A percentile compares a stretch with the other conserved stretches of the same genome.
phyloP scores from a whole-genome alignment of 2,797 vertebrate genomes.

The Bradypus variegatus region DNA sequence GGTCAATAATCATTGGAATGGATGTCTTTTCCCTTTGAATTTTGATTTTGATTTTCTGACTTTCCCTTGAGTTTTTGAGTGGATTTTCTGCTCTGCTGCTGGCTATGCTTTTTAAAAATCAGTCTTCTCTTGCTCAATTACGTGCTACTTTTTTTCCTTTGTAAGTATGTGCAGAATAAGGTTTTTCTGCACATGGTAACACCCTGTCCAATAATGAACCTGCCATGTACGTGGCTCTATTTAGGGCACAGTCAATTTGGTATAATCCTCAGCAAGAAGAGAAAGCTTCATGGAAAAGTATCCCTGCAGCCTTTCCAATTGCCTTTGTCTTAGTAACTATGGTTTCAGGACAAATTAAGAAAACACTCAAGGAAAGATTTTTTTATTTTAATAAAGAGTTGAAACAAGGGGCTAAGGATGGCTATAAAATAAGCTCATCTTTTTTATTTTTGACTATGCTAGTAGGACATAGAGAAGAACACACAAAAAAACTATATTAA shows the following conservation, averaged over 20 bases:
- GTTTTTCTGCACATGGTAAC: background rate
- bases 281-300: background rate
- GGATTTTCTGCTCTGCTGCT: background rate
- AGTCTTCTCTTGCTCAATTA: background rate
- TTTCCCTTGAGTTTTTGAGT: too few species aligned
- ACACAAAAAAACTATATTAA: background rate
- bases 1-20: background rate
- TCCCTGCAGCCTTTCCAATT: background rate
- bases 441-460: background rate
- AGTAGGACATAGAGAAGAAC: background rate
- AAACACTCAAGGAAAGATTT: background rate
- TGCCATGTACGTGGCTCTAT: background rate
- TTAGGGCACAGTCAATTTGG: background rate
- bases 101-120: background rate
- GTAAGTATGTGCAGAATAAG: background rate
- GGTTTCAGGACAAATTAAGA: constrained; percentile 34
- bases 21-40: background rate
- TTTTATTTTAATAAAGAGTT: background rate
- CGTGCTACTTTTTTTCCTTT: background rate
- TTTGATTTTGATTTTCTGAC: background rate
- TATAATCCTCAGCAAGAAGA: constrained; percentile 9
- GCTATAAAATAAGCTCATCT: too few species aligned
- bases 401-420: background rate
- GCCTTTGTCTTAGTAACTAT: constrained; percentile 37
- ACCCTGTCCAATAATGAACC: background rate